Evolutionary conservation across 2,888 invertebrate species (phyloP), one percentile per base, ranked within the genome.

Genomic region (Aromia moschata): DNA sequence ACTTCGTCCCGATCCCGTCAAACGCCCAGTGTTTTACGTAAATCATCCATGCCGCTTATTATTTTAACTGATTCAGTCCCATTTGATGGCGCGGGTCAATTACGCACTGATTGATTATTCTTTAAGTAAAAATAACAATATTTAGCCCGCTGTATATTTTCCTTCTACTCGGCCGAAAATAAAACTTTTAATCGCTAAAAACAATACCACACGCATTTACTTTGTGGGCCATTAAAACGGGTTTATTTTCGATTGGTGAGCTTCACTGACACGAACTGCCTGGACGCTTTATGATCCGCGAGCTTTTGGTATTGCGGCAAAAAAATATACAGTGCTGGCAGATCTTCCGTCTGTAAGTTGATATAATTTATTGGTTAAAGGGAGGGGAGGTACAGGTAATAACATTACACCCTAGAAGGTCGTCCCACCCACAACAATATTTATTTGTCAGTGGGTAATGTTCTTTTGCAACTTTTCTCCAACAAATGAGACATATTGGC

Each of bases 61-160:
- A 15, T 52, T 41, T 31, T 49, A 49, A 52, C 41, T 31, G 41
- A 52, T 52, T 52, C 52, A 52, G 15, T 41, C 41, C 30, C 51
- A 38, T 51, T 51, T 51, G 16, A 40, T 30, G n/a, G 40, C 30
- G 14, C 52, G 31, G 52, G 37, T 52, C 52, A 52, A 52, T 52
- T 52, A 52, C 52, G 52, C 10, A 1, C 33, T 52, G 41, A 52
- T 52, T 52, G 52, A 52, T 52, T 52, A 52, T 52, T 49, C 49
- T 49, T 16, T 52, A 52, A 52, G 52, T 52, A 52, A 52, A 52
- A 52, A 52, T 41, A 52, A 52, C 52, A 52, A 41, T 40, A 52
- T 52, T 52, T 41, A 52, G 31, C 41, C 3, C 17, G 37, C n/a
- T 30, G 52, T 52, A 41, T 52, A 52, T 52, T 52, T 52, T 52